Percentiles rank a stretch among this genome's conserved stretches.
These are phyloP conservation scores for Trachurus trachurus DNA, from an alignment of 2,797 vertebrate species.

Conservation along the genomic window DNA sequence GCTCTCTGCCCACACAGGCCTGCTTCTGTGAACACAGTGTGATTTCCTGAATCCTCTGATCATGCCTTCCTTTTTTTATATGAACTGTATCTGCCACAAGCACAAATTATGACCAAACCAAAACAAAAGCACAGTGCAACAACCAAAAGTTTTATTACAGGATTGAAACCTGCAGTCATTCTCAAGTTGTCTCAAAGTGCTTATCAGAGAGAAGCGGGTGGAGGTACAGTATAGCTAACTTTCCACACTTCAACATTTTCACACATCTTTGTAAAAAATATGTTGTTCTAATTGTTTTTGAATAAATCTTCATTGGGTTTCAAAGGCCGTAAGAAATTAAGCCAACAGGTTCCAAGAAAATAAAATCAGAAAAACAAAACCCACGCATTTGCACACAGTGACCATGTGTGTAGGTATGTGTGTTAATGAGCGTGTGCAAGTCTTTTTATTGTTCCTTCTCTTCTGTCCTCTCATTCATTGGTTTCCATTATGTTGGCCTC, in stretches of 20 bases:
- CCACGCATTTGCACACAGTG: background rate
- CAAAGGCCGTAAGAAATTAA: background rate
- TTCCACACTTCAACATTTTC: background rate
- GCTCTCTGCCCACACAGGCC: background rate
- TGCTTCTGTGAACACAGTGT: background rate
- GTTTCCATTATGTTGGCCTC: conserved; percentile 33
- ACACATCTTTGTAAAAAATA: background rate
- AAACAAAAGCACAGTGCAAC: background rate
- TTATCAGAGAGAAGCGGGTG: background rate
- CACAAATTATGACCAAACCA: background rate
- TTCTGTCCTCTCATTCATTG: conserved; percentile 32
- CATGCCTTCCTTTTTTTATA: background rate
- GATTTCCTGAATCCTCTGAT: background rate
- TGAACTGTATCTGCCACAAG: too few species aligned
- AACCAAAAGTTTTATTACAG: background rate
- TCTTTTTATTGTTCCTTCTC: conserved; percentile 11
- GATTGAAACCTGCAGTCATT: background rate
- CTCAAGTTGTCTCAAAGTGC: background rate
- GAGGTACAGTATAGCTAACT: background rate
- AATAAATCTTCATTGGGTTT: background rate
- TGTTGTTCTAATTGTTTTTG: background rate
- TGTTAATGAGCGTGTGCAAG: conserved; percentile 20
- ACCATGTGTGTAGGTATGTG: background rate
- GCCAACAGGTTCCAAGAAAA: background rate
- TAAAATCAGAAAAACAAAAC: background rate